phyloP scores from a whole-genome alignment of 2,113 vertebrate species.

The Tragulus kanchil region DNA sequence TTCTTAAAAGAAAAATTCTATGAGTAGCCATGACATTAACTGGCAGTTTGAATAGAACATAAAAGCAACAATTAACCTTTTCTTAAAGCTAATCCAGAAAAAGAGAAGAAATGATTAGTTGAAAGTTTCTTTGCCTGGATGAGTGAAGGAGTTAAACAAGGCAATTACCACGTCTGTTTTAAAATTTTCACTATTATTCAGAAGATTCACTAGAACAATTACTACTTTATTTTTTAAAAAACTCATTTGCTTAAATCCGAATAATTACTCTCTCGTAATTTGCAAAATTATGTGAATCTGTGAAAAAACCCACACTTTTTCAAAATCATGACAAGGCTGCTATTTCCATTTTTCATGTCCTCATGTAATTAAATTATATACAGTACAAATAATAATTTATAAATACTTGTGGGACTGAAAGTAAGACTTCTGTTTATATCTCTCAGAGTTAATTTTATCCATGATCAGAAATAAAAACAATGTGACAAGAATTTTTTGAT shows the following conservation, averaged over 20 bases:
- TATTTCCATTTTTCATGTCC: conserved; percentile 43
- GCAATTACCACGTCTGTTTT: conserved; percentile 72
- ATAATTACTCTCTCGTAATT: conserved; percentile 31
- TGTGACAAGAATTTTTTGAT: neutral
- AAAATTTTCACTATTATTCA: conserved; percentile 61
- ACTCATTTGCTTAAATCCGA: neutral
- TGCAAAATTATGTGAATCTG: neutral
- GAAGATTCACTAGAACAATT: conserved; percentile 56
- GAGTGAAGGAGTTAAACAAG: conserved; percentile 86
- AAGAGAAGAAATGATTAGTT: conserved; percentile 87
- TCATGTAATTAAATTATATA: conserved; percentile 52
- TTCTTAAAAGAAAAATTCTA: conserved; percentile 62
- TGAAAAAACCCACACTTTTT: conserved; percentile 51
- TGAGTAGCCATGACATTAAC: conserved; percentile 59
- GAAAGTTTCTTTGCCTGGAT: conserved; percentile 87
- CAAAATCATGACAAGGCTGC: conserved; percentile 20
- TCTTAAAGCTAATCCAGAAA: conserved; percentile 86
- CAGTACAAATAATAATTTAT: conserved; percentile 46
- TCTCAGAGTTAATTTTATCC: conserved; percentile 11
- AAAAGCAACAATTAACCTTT: conserved; percentile 84
- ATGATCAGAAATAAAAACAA: conserved; percentile 43
- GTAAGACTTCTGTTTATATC: conserved; percentile 42
- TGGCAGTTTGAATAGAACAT: conserved; percentile 82
- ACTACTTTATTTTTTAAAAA: neutral
- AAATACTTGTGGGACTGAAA: conserved; percentile 54